A percentile compares a stretch with the other conserved stretches of the same genome.
phyloP scores from a whole-genome alignment of 2,888 invertebrate genomes.

The Nomada hirtipes region DNA sequence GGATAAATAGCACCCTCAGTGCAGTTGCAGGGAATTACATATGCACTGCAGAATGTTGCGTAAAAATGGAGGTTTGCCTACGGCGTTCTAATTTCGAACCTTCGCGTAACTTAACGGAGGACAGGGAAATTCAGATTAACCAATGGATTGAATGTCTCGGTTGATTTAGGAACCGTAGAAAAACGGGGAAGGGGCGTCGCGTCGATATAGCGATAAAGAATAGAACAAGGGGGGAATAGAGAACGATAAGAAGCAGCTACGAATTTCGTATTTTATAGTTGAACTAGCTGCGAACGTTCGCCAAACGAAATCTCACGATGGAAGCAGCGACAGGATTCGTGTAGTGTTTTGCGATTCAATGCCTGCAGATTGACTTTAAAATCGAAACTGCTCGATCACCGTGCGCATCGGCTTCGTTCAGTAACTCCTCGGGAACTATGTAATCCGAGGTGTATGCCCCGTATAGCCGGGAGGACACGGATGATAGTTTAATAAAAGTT shows the following conservation, averaged over 20 bases:
- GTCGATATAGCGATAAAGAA: background rate
- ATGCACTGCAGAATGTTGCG: too few species aligned
- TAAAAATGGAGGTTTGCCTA: too few species aligned
- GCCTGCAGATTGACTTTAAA: conserved; percentile 46
- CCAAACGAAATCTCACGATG: conserved; percentile 5
- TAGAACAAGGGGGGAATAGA: background rate
- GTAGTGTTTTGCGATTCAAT: conserved; percentile 37
- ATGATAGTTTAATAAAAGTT: conserved; percentile 55
- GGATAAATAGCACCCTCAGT: too few species aligned
- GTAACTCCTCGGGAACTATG: conserved; percentile 12
- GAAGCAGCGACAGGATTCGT: conserved; percentile 11
- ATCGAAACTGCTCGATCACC: conserved; percentile 19
- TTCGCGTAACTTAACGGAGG: too few species aligned
- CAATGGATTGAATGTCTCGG: too few species aligned
- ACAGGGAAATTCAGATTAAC: too few species aligned
- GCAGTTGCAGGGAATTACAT: too few species aligned
- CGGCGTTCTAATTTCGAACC: too few species aligned
- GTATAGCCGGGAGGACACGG: conserved; percentile 7
- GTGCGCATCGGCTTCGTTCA: background rate
- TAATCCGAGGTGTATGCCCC: conserved; percentile 9
- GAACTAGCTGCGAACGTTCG: conserved; percentile 5
- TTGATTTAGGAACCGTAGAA: background rate
- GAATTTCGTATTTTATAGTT: conserved; percentile 17
- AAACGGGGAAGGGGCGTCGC: background rate
- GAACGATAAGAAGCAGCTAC: background rate